Evolutionary conservation across 2,888 invertebrate genomes (phyloP).

Genomic region (Perdita meconis): DNA sequence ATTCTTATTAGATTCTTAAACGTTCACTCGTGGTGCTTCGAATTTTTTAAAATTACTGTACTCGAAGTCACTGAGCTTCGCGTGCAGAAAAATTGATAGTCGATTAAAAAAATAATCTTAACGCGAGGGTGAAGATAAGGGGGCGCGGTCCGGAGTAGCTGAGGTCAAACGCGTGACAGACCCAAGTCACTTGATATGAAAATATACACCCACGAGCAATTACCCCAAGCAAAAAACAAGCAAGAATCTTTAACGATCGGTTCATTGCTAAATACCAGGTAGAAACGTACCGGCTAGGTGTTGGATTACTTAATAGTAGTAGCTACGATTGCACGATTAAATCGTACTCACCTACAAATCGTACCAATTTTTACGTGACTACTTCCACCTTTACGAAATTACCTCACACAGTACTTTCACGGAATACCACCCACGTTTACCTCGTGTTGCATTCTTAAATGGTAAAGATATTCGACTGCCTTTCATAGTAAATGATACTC

Average conservation of each 20-base stretch:
- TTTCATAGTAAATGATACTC: background rate
- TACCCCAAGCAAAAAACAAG: no score
- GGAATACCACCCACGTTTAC: conserved; percentile 9
- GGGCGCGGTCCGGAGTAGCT: background rate
- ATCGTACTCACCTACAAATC: conserved; percentile 36
- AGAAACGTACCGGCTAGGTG: conserved; percentile 34
- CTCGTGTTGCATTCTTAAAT: background rate
- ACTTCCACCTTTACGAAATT: conserved; percentile 43
- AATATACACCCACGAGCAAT: conserved; percentile 61
- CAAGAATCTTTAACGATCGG: conserved; percentile 62
- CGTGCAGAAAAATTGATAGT: no score
- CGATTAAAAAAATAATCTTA: no score
- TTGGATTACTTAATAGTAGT: conserved; percentile 54
- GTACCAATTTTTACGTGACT: conserved; percentile 20
- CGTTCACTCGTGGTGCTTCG: no score
- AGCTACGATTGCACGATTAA: conserved; percentile 44
- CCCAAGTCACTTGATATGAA: conserved; percentile 59
- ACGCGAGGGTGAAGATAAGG: background rate
- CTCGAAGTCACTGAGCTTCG: no score
- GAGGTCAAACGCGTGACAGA: conserved; percentile 11
- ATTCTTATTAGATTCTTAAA: background rate
- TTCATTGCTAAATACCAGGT: conserved; percentile 66
- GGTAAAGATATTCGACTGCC: background rate
- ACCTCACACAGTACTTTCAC: conserved; percentile 25
- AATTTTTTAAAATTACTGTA: no score